phyloP scores from a whole-genome alignment of 2,888 invertebrate species.

The Tipula helvola region DNA sequence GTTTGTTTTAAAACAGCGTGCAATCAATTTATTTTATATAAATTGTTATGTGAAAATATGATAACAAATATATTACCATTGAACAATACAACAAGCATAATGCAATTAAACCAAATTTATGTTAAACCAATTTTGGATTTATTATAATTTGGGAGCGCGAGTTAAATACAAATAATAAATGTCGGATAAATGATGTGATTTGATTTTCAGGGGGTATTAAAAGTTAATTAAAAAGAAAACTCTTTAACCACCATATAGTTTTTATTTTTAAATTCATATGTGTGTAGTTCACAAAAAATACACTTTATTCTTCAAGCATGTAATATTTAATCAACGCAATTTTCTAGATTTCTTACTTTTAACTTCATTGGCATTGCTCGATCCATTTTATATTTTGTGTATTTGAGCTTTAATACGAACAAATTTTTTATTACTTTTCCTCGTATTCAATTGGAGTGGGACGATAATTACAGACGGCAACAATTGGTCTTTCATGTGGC shows the following conservation, averaged over 20 bases:
- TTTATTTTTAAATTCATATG: too few species aligned
- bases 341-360: neutral
- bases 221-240: too few species aligned
- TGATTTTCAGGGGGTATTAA: too few species aligned
- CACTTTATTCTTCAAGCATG: neutral
- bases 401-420: neutral
- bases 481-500: neutral
- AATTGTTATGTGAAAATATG: too few species aligned
- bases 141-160: too few species aligned
- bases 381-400: neutral
- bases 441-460: neutral
- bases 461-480: neutral
- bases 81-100: too few species aligned
- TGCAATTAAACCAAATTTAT: neutral
- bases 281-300: neutral
- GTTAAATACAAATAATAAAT: neutral
- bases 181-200: too few species aligned
- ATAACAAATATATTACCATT: too few species aligned
- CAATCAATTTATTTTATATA: neutral
- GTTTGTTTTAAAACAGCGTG: neutral
- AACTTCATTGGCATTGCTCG: neutral
- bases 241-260: too few species aligned
- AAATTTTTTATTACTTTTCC: neutral
- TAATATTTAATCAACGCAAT: neutral
- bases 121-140: neutral